phyloP scores from a whole-genome alignment of 2,888 invertebrate genomes.

The Linnaemya vulpina region DNA sequence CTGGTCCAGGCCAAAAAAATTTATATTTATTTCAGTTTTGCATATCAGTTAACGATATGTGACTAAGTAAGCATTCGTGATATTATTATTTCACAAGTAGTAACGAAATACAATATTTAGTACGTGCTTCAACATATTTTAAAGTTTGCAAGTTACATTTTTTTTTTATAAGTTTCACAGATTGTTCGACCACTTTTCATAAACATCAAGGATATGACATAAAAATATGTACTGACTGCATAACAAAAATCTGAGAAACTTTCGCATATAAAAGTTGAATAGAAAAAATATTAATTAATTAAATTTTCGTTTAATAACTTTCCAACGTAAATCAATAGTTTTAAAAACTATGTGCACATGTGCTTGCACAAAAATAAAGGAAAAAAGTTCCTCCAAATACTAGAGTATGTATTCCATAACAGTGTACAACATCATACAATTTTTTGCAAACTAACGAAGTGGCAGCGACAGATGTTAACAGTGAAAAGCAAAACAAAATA shows the following conservation, averaged over 20 bases:
- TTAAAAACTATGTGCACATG: slow-evolving; percentile 14
- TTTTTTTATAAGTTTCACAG: neutral
- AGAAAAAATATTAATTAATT: slow-evolving; percentile 54
- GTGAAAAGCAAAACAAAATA: no score
- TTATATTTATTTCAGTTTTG: no score
- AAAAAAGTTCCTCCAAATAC: no score
- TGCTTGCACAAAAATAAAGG: neutral
- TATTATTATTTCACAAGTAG: neutral
- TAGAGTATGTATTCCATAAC: no score
- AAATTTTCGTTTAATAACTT: slow-evolving; percentile 61
- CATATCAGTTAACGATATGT: no score
- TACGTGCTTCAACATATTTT: neutral
- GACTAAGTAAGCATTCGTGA: no score
- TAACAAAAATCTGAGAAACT: neutral
- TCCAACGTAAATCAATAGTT: slow-evolving; percentile 66
- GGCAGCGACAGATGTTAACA: no score
- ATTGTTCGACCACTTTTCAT: neutral
- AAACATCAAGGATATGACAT: neutral
- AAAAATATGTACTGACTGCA: slow-evolving; percentile 10
- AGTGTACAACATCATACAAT: no score
- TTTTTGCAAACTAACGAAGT: no score
- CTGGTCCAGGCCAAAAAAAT: no score
- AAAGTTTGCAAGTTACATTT: slow-evolving; percentile 7
- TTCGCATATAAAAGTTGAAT: slow-evolving; percentile 3
- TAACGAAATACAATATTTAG: neutral